Conservation (phyloP, 1,140 invertebrate species). For the Heliothis virescens region DNA sequence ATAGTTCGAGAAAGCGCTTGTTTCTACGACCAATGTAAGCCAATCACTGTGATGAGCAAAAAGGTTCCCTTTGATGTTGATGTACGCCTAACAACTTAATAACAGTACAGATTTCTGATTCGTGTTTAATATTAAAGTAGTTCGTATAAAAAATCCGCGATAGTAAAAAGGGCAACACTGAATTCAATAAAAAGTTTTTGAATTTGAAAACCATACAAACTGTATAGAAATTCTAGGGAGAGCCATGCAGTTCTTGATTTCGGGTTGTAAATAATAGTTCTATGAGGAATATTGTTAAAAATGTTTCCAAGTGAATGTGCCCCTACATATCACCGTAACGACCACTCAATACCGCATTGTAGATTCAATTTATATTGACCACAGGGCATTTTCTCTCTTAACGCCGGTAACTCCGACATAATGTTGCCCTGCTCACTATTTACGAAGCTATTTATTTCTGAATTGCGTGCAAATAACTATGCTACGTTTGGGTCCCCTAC, state of each 20-base stretch:
- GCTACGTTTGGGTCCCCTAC: constrained; percentile 3
- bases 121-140: background rate
- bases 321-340: constrained; percentile 77
- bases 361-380: constrained; percentile 80
- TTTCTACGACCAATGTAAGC: constrained; percentile 33
- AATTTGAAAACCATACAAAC: too few relatives aligned
- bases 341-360: constrained; percentile 76
- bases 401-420: constrained; percentile 50
- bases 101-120: constrained; percentile 10
- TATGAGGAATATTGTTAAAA: constrained; percentile 50
- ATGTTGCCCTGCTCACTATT: constrained; percentile 56
- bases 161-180: background rate
- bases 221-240: background rate
- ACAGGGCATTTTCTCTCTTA: constrained; percentile 74
- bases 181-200: background rate
- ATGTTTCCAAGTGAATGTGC: constrained; percentile 60
- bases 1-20: constrained; percentile 15
- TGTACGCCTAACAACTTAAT: constrained; percentile 30
- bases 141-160: constrained; percentile 5
- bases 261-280: constrained; percentile 46
- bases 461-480: constrained; percentile 65
- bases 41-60: constrained; percentile 38
- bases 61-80: constrained; percentile 34
- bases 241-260: background rate
- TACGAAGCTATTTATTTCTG: constrained; percentile 69